phyloP scores from a whole-genome alignment of 2,113 vertebrate genomes.

The Smithornis capensis region DNA sequence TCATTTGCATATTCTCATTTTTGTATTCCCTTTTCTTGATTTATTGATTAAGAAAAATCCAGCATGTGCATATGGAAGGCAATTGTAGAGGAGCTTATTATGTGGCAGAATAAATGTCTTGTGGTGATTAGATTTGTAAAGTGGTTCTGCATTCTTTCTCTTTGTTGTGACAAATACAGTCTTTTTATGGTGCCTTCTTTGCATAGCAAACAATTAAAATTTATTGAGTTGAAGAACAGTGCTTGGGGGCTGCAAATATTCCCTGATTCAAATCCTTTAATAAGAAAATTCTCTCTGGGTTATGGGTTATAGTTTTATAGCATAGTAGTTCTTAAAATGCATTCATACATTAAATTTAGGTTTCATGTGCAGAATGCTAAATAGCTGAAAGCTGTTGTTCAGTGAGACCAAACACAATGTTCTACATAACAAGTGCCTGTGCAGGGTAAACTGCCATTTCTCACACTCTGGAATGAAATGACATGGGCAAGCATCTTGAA shows the following conservation, averaged over 20 bases:
- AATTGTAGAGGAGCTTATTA: neutral
- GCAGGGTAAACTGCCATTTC: slow-evolving; percentile 43
- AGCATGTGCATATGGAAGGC: neutral
- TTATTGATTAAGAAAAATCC: neutral
- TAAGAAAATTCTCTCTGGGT: slow-evolving; percentile 15
- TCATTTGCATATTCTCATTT: neutral
- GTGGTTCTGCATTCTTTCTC: slow-evolving; percentile 11
- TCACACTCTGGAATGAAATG: slow-evolving; percentile 26
- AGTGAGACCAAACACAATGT: neutral
- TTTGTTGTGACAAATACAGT: neutral
- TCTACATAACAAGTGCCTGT: slow-evolving; percentile 53
- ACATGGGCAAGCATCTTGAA: neutral
- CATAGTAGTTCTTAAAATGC: slow-evolving; percentile 51
- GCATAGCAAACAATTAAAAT: slow-evolving; percentile 32
- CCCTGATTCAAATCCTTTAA: neutral
- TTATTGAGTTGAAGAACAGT: slow-evolving; percentile 29
- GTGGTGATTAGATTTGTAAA: slow-evolving; percentile 32
- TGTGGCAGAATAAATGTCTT: neutral
- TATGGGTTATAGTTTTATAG: slow-evolving; percentile 36
- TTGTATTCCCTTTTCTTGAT: neutral
- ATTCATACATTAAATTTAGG: slow-evolving; percentile 54
- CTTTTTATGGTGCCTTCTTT: slow-evolving; percentile 18
- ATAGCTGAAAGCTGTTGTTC: slow-evolving; percentile 51
- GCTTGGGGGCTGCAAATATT: slow-evolving; percentile 22
- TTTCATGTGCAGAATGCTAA: slow-evolving; percentile 56